Evolutionary conservation across 2,113 vertebrate genomes (phyloP).

Genomic region (Nesoenas mayeri): DNA sequence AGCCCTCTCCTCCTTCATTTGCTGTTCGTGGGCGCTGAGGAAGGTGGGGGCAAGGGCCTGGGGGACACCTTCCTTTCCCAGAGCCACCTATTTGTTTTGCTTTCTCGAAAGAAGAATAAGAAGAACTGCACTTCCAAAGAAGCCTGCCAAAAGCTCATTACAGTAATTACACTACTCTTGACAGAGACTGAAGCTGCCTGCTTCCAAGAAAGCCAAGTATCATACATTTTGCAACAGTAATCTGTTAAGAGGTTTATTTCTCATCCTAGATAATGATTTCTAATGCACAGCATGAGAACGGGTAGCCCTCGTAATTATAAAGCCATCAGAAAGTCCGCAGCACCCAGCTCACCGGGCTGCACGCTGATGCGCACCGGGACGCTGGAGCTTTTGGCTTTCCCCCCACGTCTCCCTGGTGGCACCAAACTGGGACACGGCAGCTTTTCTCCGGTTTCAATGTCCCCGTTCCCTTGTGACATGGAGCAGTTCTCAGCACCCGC

Average conservation of each 20-base stretch:
- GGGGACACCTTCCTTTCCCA: neutral
- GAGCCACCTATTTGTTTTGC: neutral
- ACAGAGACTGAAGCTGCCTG: neutral
- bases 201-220: neutral
- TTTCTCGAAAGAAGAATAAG: neutral
- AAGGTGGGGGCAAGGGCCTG: neutral
- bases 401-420: rapidly evolving
- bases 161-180: neutral
- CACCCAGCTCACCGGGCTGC: neutral
- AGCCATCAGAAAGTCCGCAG: neutral
- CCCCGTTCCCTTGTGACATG: too few species aligned
- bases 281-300: neutral
- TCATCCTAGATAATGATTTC: constrained; percentile 26
- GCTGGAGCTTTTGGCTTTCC: rapidly evolving
- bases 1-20: neutral
- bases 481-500: neutral
- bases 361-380: rapidly evolving
- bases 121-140: neutral
- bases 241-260: neutral
- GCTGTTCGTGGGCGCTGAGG: neutral
- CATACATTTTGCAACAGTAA: neutral
- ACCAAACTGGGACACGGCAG: rapidly evolving
- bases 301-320: neutral
- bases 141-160: constrained; percentile 35
- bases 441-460: rapidly evolving